These are phyloP conservation scores for Gobiocypris rarus DNA, from an alignment of 2,113 vertebrate species.

Conservation along the genomic window DNA sequence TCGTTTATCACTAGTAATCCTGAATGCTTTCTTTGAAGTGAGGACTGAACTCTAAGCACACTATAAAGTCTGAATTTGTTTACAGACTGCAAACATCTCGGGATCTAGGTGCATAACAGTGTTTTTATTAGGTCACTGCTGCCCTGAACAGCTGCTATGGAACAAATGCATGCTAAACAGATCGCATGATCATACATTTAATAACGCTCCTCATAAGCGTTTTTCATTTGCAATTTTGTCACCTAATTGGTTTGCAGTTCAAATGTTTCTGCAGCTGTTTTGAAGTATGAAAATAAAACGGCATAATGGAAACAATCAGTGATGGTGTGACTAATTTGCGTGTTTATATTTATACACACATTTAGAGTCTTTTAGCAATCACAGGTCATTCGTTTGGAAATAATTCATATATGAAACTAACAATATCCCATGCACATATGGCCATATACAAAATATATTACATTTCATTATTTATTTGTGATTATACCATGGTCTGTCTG, in stretches of 20 bases:
- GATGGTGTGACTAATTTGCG: constrained; percentile 5
- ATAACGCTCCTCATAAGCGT: not conserved
- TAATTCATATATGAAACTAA: not conserved
- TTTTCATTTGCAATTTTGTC: not conserved
- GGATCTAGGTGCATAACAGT: not conserved
- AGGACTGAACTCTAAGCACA: not conserved
- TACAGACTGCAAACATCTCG: not conserved
- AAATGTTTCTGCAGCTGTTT: constrained; percentile 38
- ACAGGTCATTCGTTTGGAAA: not conserved
- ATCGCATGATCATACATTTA: not conserved
- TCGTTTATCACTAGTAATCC: not conserved
- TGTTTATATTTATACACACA: not conserved
- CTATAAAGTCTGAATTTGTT: constrained; percentile 16
- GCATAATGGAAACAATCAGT: constrained; percentile 17
- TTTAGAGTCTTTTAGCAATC: not conserved
- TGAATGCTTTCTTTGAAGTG: constrained; percentile 7
- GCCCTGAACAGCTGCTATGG: constrained; percentile 6
- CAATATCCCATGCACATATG: not conserved
- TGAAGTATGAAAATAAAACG: constrained; percentile 30
- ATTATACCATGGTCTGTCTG: not conserved
- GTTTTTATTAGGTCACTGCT: constrained; percentile 29
- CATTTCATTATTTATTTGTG: not conserved
- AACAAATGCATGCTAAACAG: not conserved
- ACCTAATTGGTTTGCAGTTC: constrained; percentile 11
- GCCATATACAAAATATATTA: not conserved